Conservation (phyloP, 2,113 vertebrate species). For the Strigops habroptila region DNA sequence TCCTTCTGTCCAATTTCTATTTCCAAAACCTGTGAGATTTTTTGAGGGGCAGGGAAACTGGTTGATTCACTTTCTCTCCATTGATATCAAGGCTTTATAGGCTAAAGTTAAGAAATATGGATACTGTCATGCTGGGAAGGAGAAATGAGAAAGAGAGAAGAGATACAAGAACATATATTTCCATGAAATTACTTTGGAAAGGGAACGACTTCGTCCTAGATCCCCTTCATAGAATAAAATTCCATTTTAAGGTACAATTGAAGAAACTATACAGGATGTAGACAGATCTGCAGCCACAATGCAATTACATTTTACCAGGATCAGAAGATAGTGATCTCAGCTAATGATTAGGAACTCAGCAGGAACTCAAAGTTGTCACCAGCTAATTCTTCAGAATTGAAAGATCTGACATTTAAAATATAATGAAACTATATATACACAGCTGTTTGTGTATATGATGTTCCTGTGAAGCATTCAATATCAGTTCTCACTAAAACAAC, state of each 20-base stretch:
- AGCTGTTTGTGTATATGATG: background rate
- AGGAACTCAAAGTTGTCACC: background rate
- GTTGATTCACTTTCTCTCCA: background rate
- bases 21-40: background rate
- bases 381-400: background rate
- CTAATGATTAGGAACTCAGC: background rate
- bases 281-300: background rate
- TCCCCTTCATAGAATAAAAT: background rate
- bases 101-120: background rate
- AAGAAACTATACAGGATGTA: background rate
- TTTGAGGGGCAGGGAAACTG: background rate
- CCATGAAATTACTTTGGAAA: background rate
- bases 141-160: background rate
- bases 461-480: background rate
- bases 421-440: background rate
- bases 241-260: background rate
- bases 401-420: background rate
- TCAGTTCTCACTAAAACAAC: background rate
- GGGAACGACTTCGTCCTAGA: background rate
- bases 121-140: background rate
- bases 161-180: background rate
- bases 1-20: background rate
- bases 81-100: background rate
- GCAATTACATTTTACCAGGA: background rate
- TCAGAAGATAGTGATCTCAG: background rate